Conservation (phyloP, 2,888 invertebrate species). For the Tinea pellionella region DNA sequence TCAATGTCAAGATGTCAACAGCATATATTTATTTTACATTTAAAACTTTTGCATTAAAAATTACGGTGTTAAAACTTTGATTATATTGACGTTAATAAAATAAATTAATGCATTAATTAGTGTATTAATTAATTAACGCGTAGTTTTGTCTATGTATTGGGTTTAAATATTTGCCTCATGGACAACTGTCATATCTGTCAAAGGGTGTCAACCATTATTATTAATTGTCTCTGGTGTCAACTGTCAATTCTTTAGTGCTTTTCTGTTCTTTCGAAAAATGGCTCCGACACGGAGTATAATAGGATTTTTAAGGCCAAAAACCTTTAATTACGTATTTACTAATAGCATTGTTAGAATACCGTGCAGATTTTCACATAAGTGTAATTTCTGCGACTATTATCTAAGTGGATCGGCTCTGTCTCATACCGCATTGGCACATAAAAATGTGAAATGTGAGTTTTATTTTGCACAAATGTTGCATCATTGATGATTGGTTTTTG, state of each 20-base stretch:
- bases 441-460: slow-evolving; percentile 55
- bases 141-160: too few species aligned
- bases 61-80: too few species aligned
- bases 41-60: too few species aligned
- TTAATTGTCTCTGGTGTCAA: too few species aligned
- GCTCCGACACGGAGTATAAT: slow-evolving; percentile 71
- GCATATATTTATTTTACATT: too few species aligned
- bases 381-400: slow-evolving; percentile 53
- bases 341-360: slow-evolving; percentile 58
- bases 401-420: slow-evolving; percentile 39
- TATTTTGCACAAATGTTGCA: slow-evolving; percentile 58
- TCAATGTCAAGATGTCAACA: too few species aligned
- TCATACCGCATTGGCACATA: slow-evolving; percentile 38
- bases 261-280: slow-evolving; percentile 44
- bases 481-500: slow-evolving; percentile 34
- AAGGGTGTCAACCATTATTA: too few species aligned
- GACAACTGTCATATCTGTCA: too few species aligned
- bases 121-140: too few species aligned
- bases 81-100: too few species aligned
- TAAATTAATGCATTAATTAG: too few species aligned
- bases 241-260: not conserved
- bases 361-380: slow-evolving; percentile 62
- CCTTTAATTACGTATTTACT: slow-evolving; percentile 61
- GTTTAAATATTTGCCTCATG: too few species aligned
- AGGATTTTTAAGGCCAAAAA: slow-evolving; percentile 70